Evolutionary conservation across 2,797 vertebrate genomes (phyloP).

Genomic region (Neostethus bicornis): DNA sequence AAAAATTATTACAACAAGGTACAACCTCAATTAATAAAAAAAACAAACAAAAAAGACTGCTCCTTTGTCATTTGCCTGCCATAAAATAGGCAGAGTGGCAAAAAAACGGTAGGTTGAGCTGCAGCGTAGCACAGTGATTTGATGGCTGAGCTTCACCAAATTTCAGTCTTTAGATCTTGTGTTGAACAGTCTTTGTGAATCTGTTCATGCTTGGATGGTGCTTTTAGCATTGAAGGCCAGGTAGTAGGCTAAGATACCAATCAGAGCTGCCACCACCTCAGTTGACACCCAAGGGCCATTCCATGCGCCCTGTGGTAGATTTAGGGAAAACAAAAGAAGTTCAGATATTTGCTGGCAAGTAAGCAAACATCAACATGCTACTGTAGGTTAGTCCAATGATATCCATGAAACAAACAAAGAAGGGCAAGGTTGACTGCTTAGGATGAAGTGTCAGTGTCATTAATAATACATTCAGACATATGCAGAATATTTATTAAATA

Average conservation of each 20-base stretch:
- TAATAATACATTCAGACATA: no score
- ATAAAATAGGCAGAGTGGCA: constrained; percentile 30
- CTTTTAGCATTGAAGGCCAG: constrained; percentile 89
- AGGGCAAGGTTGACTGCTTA: no score
- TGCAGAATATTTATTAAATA: no score
- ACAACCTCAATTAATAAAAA: constrained; percentile 58
- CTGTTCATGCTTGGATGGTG: constrained; percentile 85
- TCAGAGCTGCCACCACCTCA: constrained; percentile 87
- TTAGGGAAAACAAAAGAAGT: not conserved
- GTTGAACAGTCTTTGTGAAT: constrained; percentile 23
- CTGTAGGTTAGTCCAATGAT: not conserved
- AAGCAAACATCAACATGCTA: not conserved
- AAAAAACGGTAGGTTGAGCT: constrained; percentile 22
- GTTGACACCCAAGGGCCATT: constrained; percentile 92
- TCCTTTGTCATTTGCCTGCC: constrained; percentile 39
- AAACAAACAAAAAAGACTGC: constrained; percentile 49
- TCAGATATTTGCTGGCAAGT: not conserved
- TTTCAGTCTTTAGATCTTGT: constrained; percentile 65
- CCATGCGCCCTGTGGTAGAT: constrained; percentile 83
- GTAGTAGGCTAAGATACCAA: constrained; percentile 88
- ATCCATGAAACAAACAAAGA: no score
- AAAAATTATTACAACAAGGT: constrained; percentile 51
- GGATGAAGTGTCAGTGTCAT: no score
- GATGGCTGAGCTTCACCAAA: constrained; percentile 32
- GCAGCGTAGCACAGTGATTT: constrained; percentile 38